Conservation (phyloP, 1,140 invertebrate genomes). For the Chironomus striatipennis region DNA sequence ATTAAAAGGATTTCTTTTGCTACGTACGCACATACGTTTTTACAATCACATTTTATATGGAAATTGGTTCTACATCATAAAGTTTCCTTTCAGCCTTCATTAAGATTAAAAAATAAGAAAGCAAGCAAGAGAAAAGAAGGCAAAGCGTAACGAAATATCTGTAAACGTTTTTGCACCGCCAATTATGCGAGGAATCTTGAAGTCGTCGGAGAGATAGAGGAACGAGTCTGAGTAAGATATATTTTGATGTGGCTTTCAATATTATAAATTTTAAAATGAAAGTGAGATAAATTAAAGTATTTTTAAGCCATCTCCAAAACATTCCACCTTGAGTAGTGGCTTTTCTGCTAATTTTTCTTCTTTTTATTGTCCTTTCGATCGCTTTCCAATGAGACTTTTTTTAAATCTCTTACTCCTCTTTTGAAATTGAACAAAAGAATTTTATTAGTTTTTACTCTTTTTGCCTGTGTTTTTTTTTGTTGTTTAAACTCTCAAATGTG, state of each 20-base stretch:
- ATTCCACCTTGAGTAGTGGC: not conserved
- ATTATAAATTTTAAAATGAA: no score
- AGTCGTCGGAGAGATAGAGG: no score
- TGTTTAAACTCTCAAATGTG: not conserved
- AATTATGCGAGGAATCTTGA: no score
- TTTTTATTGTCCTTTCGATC: no score
- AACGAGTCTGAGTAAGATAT: no score
- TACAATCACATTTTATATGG: not conserved
- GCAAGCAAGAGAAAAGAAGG: not conserved
- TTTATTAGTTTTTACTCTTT: not conserved
- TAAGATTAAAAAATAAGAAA: not conserved
- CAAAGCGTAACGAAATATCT: conserved; percentile 3
- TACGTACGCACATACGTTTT: not conserved
- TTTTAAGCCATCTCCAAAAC: no score
- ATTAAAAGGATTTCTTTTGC: no score
- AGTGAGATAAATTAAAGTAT: no score
- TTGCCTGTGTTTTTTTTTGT: not conserved
- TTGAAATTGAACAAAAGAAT: no score
- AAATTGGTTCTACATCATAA: conserved; percentile 23
- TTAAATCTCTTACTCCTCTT: no score
- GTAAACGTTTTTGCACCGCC: not conserved
- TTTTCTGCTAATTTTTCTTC: no score
- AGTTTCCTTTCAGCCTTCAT: not conserved
- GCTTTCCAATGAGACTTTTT: not conserved
- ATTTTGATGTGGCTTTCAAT: no score